These are phyloP conservation scores for Grammomys surdaster DNA, from an alignment of 2,113 vertebrate species.

Conservation along the genomic window DNA sequence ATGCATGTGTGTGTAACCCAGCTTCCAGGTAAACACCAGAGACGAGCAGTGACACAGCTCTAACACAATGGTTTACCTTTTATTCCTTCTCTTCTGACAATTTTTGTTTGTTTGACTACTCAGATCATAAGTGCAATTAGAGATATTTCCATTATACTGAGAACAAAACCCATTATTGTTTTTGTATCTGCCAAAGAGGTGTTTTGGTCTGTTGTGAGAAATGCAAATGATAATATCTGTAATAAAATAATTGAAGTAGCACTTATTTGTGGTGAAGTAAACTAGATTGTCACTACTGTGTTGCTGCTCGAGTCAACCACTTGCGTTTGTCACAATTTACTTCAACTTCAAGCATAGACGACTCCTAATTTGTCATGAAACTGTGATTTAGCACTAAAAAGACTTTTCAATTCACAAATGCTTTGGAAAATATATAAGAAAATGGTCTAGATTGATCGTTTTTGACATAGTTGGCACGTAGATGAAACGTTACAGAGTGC, in stretches of 20 bases:
- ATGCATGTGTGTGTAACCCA: not conserved
- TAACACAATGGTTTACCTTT: not conserved
- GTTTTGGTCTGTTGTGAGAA: not conserved
- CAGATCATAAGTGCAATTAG: not conserved
- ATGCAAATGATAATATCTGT: not conserved
- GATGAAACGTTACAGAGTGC: not conserved
- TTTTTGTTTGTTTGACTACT: not conserved
- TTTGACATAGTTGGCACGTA: not conserved
- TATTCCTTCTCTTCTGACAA: not conserved
- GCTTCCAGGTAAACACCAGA: not conserved
- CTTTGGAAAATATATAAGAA: not conserved
- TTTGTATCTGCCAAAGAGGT: not conserved
- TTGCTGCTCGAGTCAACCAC: not conserved
- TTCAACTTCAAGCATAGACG: not conserved
- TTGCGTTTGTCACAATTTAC: not conserved
- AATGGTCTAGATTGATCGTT: not conserved
- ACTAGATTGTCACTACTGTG: not conserved
- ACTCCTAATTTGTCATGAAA: conserved; percentile 4
- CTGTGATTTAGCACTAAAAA: not conserved
- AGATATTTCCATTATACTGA: not conserved
- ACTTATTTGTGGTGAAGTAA: not conserved
- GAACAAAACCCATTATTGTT: not conserved
- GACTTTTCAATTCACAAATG: not conserved
- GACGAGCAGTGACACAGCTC: not conserved
- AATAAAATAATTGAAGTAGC: not conserved